phyloP scores from a whole-genome alignment of 1,140 invertebrate genomes.

The Formica exsecta region DNA sequence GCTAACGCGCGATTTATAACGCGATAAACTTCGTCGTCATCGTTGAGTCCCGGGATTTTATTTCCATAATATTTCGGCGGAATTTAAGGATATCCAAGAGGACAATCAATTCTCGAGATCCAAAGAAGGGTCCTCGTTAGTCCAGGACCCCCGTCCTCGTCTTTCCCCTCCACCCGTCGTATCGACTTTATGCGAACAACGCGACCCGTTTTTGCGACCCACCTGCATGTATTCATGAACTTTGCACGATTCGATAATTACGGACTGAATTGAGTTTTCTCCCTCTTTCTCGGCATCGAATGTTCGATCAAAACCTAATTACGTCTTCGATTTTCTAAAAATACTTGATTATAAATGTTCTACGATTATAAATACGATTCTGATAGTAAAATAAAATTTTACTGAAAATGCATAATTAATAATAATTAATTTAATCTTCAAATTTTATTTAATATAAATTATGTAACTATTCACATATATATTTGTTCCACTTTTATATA shows the following conservation, averaged over 20 bases:
- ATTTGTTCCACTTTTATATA: no score
- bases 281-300: not conserved
- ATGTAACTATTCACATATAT: not conserved
- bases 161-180: not conserved
- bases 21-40: conserved; percentile 43
- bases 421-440: not conserved
- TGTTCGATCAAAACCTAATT: conserved; percentile 16
- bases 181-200: conserved; percentile 39
- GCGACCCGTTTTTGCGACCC: conserved; percentile 18
- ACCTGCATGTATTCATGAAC: conserved; percentile 59
- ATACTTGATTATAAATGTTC: not conserved
- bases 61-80: conserved; percentile 59
- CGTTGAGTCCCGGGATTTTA: conserved; percentile 28
- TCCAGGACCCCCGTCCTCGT: not conserved
- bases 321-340: not conserved
- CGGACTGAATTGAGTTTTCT: not conserved
- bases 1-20: conserved; percentile 50
- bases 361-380: not conserved
- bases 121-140: conserved; percentile 38
- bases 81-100: conserved; percentile 51
- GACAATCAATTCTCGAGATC: conserved; percentile 18
- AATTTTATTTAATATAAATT: not conserved
- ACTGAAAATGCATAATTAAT: not conserved
- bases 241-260: conserved; percentile 48
- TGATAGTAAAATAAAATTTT: no score